Base-by-base conservation (phyloP, 2,888 invertebrate species). In the Merodon equestris region DNA sequence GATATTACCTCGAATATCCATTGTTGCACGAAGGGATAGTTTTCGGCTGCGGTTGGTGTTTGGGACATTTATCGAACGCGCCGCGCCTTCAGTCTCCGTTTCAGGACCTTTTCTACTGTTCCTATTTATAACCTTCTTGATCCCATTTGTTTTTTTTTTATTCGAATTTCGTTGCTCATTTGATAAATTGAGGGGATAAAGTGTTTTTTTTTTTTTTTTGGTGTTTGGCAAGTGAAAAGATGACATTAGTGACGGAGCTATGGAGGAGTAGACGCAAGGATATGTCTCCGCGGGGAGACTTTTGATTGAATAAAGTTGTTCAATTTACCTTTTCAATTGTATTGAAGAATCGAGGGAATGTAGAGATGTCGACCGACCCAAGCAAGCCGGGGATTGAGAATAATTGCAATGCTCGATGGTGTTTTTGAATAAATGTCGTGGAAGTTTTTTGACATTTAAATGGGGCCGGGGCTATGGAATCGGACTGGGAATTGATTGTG, bases 251-350 rank as follows among this genome's bases (percentile, higher is more conserved):
- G 56, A 36, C 5, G 75, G 68, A n/a, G n/a, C n/a, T n/a, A n/a
- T n/a, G n/a, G n/a, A n/a, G n/a, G n/a, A n/a, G n/a, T n/a, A n/a
- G n/a, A n/a, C n/a, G 63, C 13, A 61, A 38, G 42, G 15, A 57
- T 34, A 45, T 19, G 40, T 48, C 56, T 68, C 73, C 68, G 19
- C 63, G 60, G 74, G 77, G 67, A 50, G 79, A 70, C 73, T 79
- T 74, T 70, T 79, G 79, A 79, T 79, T 79, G 79, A 74, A 79
- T 79, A 79, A 79, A 79, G 79, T 73, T 79, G 79, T 79, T 79
- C 68, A 79, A 68, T 79, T 74, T 74, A 79, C 79, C 73, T 73
- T 74, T 79, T 79, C 79, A 79, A 79, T 68, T 73, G 79, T 73
- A 70, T 70, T 63, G 48, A 47, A 56, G 27, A 19, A 36, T 53